Evolutionary conservation across 2,797 vertebrate species (phyloP).

Genomic region (Anabas testudineus): DNA sequence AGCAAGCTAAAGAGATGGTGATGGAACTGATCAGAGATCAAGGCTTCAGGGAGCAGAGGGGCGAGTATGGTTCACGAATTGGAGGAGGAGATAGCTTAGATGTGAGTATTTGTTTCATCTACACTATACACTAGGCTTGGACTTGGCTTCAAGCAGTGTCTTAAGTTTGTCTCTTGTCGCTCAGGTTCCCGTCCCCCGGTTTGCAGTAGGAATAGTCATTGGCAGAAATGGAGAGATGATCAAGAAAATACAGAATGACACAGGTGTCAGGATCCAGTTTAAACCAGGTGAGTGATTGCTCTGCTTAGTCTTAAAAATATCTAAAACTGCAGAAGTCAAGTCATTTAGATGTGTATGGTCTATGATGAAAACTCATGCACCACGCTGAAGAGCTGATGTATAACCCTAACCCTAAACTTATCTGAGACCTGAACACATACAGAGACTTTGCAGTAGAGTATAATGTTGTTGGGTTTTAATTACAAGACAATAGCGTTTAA

Average conservation of each 20-base stretch:
- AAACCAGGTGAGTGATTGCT: conserved; percentile 89
- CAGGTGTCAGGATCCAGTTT: conserved; percentile 98
- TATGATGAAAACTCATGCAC: conserved; percentile 75
- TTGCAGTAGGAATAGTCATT: conserved; percentile 99
- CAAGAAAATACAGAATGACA: conserved; percentile 99
- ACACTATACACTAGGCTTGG: neutral
- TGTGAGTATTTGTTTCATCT: conserved; percentile 83
- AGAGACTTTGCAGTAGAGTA: neutral
- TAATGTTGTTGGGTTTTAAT: neutral
- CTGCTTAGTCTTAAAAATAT: neutral
- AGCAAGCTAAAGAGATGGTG: conserved; percentile 99
- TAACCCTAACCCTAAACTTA: conserved; percentile 55
- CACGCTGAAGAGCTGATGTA: conserved; percentile 79
- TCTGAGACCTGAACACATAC: conserved; percentile 71
- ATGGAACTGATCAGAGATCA: conserved; percentile 99
- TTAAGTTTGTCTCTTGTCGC: neutral
- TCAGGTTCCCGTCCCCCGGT: conserved; percentile 97
- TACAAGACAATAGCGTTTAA: neutral
- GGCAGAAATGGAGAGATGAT: conserved; percentile 99
- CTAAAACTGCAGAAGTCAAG: too few relatives aligned
- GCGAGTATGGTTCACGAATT: conserved; percentile 96
- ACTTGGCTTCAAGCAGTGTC: rapidly evolving
- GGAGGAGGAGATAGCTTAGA: conserved; percentile 94
- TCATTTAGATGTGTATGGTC: conserved; percentile 46
- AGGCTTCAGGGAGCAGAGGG: conserved; percentile 97